These are phyloP conservation scores for Geothlypis trichas DNA, from an alignment of 2,113 vertebrate genomes.

Conservation along the genomic window DNA sequence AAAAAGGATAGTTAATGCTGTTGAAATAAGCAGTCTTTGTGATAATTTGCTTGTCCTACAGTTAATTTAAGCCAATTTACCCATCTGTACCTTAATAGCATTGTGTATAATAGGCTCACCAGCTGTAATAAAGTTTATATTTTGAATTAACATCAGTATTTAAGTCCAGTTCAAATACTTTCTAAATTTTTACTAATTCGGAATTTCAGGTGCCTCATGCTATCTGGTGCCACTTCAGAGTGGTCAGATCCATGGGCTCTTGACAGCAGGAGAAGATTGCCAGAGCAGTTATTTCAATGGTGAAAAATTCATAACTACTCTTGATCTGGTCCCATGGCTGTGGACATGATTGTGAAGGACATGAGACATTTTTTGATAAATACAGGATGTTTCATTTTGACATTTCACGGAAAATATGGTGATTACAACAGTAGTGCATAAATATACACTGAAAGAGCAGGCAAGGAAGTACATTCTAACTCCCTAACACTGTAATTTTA, in stretches of 20 bases:
- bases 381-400: background rate
- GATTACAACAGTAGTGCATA: background rate
- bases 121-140: background rate
- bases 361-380: background rate
- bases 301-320: background rate
- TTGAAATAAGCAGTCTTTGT: conserved; percentile 13
- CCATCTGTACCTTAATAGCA: background rate
- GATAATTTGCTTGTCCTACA: background rate
- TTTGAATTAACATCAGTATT: background rate
- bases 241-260: background rate
- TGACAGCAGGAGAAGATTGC: background rate
- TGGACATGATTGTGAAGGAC: background rate
- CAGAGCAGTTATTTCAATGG: background rate
- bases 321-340: background rate
- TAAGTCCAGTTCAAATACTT: background rate
- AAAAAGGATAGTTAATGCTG: background rate
- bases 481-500: background rate
- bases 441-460: background rate
- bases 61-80: background rate
- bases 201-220: background rate
- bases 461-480: background rate
- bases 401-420: background rate
- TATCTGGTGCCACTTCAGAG: background rate
- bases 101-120: background rate
- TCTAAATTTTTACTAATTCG: background rate